phyloP scores from a whole-genome alignment of 2,797 vertebrate genomes.

The Macropus fuliginosus region DNA sequence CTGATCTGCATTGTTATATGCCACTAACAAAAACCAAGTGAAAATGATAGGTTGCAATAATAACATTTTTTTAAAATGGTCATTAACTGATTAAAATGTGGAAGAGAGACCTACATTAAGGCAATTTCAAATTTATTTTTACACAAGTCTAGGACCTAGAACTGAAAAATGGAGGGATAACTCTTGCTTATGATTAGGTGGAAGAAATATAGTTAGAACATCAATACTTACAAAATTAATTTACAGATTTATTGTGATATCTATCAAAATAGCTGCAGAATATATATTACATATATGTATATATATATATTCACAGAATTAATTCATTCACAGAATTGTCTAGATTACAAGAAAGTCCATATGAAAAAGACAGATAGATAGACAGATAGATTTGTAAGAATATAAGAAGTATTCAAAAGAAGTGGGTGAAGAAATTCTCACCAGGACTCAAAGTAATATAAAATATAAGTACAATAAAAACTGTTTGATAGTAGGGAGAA shows the following conservation, averaged over 20 bases:
- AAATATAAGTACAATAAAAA: neutral
- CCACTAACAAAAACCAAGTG: neutral
- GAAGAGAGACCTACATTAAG: neutral
- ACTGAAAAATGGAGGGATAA: neutral
- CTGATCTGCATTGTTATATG: neutral
- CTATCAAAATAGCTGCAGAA: neutral
- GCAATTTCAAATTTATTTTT: neutral
- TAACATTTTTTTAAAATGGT: neutral
- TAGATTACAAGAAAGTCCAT: neutral
- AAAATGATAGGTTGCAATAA: neutral
- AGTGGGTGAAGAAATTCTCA: neutral
- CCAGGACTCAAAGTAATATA: neutral
- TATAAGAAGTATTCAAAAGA: neutral
- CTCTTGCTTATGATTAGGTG: neutral
- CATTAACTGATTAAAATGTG: neutral
- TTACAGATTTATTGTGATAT: neutral
- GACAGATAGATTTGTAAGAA: neutral
- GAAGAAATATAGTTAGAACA: neutral
- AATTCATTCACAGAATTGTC: neutral
- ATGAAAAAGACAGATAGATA: neutral
- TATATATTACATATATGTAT: no score
- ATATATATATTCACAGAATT: no score
- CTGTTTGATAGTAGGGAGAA: neutral
- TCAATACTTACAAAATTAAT: neutral
- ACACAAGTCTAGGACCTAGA: neutral